Evolutionary conservation across 64 coral and sea anemone species (phyloP), one percentile per base, ranked within the genome.

Genomic region (Porites australiensis): DNA sequence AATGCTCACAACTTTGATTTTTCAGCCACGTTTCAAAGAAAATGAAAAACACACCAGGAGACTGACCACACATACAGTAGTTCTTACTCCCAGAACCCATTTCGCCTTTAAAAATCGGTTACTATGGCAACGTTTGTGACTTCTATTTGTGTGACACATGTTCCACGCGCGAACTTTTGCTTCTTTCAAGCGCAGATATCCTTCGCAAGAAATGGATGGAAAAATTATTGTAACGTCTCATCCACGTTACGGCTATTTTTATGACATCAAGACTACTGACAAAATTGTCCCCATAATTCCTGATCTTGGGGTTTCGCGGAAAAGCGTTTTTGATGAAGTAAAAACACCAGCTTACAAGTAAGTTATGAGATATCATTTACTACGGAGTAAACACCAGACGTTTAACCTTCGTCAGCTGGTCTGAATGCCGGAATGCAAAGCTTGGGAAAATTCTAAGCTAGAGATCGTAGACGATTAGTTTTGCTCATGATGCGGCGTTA

Each of bases 261-360:
- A 90, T 77, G 83, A 93, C 20, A 81, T 93, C 51, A 80, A 79
- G 44, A 90, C 89, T 4, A 79, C 70, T 44, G 22, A 82, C 57
- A 22, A 87, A 45, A 65, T 88, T 8, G 88, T 98, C 5, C 60
- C 88, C 8, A 27, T 71, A 49, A 93, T 98, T 37, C 92, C 92
- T 44, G 82, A 98, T 6, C 74, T 97, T 0, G 95, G 92, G 1
- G 48, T 72, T 9, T 64, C 45, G 0, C 62, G 95, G 16, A 90
- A 37, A 21, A 97, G 88, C 15, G 83, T 91, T 6, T 97, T 94
- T 74, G 88, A 91, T 73, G 92, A 94, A 83, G 77, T 97, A 3
- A 94, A 75, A 58, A 97, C 84, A 27, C 95, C 92, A 20, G 95
- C 95, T 4, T 94, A 94, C 89, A 97, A 97, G 95, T 97, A 70